Conservation (phyloP, 2,888 invertebrate genomes). For the Xestia rhomboidea region DNA sequence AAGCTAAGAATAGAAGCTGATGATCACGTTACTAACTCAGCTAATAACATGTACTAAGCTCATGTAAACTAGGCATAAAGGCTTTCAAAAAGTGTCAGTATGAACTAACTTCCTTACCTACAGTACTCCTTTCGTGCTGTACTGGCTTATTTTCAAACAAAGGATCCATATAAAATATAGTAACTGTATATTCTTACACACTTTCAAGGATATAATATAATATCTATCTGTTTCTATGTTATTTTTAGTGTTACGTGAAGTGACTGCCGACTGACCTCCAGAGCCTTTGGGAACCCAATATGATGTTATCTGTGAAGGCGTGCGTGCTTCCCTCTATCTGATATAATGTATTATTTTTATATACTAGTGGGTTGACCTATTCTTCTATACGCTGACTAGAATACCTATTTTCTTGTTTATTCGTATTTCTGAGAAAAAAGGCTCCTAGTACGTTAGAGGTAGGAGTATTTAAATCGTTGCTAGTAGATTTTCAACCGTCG, state of each 20-base stretch:
- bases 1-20: not conserved
- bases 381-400: slow-evolving; percentile 14
- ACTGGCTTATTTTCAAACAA: not conserved
- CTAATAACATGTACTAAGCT: not conserved
- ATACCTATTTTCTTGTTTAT: slow-evolving; percentile 15
- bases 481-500: not conserved
- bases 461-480: not conserved
- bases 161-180: not conserved
- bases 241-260: slow-evolving; percentile 56
- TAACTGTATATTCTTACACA: not conserved
- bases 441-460: too few relatives aligned
- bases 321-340: slow-evolving; percentile 56
- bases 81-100: not conserved
- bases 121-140: not conserved
- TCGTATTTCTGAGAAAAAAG: not conserved
- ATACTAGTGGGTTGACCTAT: slow-evolving; percentile 37
- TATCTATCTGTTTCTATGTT: slow-evolving; percentile 29
- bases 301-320: slow-evolving; percentile 54
- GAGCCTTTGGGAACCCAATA: slow-evolving; percentile 56
- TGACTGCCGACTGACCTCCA: slow-evolving; percentile 56
- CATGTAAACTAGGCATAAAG: not conserved
- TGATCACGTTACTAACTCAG: not conserved
- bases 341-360: slow-evolving; percentile 55
- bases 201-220: slow-evolving; percentile 16
- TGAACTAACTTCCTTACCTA: not conserved